A percentile compares a stretch with the other conserved stretches of the same genome.
phyloP scores from a whole-genome alignment of 2,888 invertebrate genomes.

The Temnothorax rugatulus region DNA sequence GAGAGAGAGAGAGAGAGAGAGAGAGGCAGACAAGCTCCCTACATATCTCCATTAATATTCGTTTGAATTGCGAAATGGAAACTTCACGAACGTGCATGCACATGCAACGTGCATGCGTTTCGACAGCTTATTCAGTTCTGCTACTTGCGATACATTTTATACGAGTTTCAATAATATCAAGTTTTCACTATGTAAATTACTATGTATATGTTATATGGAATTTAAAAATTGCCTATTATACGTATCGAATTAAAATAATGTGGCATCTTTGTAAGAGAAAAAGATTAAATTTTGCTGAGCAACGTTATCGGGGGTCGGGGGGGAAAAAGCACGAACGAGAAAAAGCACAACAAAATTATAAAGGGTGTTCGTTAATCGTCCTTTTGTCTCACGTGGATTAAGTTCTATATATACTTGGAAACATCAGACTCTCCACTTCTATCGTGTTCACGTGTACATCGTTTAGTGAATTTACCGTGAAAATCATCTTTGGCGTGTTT shows the following conservation, averaged over 20 bases:
- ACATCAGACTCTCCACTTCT: not conserved
- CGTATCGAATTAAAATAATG: not conserved
- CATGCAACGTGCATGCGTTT: conserved; percentile 9
- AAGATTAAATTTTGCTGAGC: not conserved
- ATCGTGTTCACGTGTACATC: not conserved
- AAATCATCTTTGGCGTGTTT: not conserved
- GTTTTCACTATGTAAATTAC: not conserved
- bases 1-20: not conserved
- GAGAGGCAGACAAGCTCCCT: not conserved
- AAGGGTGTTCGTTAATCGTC: not conserved
- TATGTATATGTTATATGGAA: not conserved
- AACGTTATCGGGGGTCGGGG: not conserved
- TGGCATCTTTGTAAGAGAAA: not conserved
- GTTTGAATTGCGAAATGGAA: conserved; percentile 46
- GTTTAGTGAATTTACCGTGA: not conserved
- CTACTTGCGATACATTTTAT: not conserved
- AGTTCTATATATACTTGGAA: not conserved
- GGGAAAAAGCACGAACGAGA: not conserved
- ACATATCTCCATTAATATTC: conserved; percentile 65
- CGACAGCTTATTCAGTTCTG: not conserved
- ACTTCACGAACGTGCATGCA: conserved; percentile 39
- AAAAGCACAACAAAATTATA: not conserved
- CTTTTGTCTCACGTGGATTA: conserved; percentile 1
- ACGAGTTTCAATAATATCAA: not conserved
- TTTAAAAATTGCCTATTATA: not conserved